Evolutionary conservation across 2,888 invertebrate species (phyloP), one percentile per base, ranked within the genome.

Genomic region (Agapostemon virescens): DNA sequence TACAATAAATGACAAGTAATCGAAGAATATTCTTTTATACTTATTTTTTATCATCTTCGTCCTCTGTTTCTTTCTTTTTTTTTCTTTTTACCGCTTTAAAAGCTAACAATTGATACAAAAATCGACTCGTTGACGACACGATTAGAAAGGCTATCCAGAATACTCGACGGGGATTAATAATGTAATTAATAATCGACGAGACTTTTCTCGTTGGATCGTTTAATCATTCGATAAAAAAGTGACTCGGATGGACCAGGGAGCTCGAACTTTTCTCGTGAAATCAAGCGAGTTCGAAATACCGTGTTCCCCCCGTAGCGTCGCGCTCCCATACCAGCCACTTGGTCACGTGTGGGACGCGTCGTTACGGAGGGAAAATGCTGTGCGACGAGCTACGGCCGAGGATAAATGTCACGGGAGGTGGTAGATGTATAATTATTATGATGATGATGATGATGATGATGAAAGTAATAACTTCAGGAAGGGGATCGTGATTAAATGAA

Each of bases 31-130:
- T 69, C 52, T 23, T 70, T 52, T 69, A 70, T 45, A 49, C 71
- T 63, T 64, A 33, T 78, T 49, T 78, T 52, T 63, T 36, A 36
- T n/a, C 63, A 9, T n/a, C n/a, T 63, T 63, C n/a, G 1, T n/a
- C 63, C 63, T 63, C n/a, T n/a, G n/a, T n/a, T n/a, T n/a, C n/a
- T n/a, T n/a, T n/a, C n/a, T n/a, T n/a, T n/a, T n/a, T n/a, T n/a
- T 33, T 33, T 49, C 49, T n/a, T 49, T 49, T 63, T 63, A 36
- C 36, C 63, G 63, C 36, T 58, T 72, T 81, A 81, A 70, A 68
- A 79, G 63, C 74, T 81, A 81, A 79, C 80, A 81, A 79, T 81
- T 80, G 74, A 81, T 81, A 81, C 80, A 81, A 81, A 81, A 81
- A 79, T 81, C 81, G 80, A 81, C 80, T 81, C 81, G 74, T 79